Base-by-base conservation (phyloP, 2,888 invertebrate species). In the Pegoplata infirma region DNA sequence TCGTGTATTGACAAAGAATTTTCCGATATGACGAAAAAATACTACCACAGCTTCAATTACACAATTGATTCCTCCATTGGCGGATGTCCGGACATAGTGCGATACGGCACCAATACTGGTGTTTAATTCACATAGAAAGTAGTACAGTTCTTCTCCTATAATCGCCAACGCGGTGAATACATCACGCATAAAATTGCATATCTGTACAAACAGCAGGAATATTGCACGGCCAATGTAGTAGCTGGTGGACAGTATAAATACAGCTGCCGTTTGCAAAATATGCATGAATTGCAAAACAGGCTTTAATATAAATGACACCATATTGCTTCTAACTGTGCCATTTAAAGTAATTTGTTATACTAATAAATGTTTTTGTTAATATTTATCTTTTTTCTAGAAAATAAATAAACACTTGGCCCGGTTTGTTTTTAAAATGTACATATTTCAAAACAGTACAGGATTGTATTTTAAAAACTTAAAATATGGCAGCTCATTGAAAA, bases 131-230 rank as follows among this genome's bases (percentile, higher is more conserved):
- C 76, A 69, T 0, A 82, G 10, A 44, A 84, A 83, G 5, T 72
- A 14, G 77, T 80, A 82, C 5, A 84, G 71, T 32, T 83, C 84
- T 46, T 84, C 84, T 0, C 81, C 66, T 59, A 83, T 75, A 47
- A 83, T 76, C 0, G 21, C 68, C 5, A 82, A 40, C 3, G 76
- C 81, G 2, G 67, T 59, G 21, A 78, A 77, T n/a, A 81, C 14
- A 8, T 75, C 71, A 1, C 61, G 23, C 17, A 79, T n/a, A 23
- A 80, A 68, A 19, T 53, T 25, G 1, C 79, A 83, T 21, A 71
- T 53, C 61, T 81, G 49, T 17, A 76, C 40, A 3, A 83, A n/a
- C 0, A 69, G 0, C 21, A 64, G 49, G 19, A 82, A 75, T n/a
- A 84, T 80, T n/a, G 68, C 72, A 19, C 81, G 79, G 6, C 84